A percentile compares a stretch with the other conserved stretches of the same genome.
These are phyloP conservation scores for Phortica okadai DNA, from an alignment of 2,888 invertebrate genomes.

Conservation along the genomic window DNA sequence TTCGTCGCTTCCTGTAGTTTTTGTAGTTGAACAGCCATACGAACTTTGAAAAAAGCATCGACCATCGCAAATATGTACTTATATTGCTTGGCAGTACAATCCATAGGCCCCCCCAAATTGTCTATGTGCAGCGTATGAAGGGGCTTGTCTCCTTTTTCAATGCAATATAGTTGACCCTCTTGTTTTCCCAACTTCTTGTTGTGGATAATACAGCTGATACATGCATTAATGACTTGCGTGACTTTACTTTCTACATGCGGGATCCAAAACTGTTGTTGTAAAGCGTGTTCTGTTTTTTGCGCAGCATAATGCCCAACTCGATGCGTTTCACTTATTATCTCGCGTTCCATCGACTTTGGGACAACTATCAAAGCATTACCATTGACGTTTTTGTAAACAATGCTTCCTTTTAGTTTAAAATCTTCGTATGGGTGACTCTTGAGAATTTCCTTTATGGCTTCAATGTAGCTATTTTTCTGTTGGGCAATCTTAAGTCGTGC, in stretches of 20 bases:
- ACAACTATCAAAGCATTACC: constrained; percentile 32
- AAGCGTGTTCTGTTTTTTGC: constrained; percentile 39
- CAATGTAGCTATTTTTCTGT: constrained; percentile 31
- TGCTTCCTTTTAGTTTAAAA: background rate
- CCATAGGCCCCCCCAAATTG: constrained; percentile 36
- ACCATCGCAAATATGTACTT: constrained; percentile 36
- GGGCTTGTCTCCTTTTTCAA: constrained; percentile 62
- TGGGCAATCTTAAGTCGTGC: too few relatives aligned
- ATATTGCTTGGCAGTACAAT: constrained; percentile 30
- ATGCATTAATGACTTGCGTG: background rate
- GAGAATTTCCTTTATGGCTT: constrained; percentile 38
- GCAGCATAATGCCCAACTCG: constrained; percentile 38
- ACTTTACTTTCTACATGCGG: constrained; percentile 27
- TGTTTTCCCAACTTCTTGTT: constrained; percentile 60
- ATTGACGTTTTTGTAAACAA: too few relatives aligned
- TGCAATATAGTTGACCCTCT: constrained; percentile 62
- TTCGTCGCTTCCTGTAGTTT: constrained; percentile 13
- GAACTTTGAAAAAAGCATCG: constrained; percentile 37
- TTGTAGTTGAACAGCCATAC: constrained; percentile 28
- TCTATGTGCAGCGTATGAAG: constrained; percentile 40
- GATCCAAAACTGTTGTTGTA: constrained; percentile 37
- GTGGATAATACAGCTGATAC: constrained; percentile 39
- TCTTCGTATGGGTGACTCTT: background rate
- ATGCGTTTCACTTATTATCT: constrained; percentile 43
- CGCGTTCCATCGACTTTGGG: constrained; percentile 42